Conservation (phyloP, 2,888 invertebrate species). For the Chromoteleia sp. region DNA sequence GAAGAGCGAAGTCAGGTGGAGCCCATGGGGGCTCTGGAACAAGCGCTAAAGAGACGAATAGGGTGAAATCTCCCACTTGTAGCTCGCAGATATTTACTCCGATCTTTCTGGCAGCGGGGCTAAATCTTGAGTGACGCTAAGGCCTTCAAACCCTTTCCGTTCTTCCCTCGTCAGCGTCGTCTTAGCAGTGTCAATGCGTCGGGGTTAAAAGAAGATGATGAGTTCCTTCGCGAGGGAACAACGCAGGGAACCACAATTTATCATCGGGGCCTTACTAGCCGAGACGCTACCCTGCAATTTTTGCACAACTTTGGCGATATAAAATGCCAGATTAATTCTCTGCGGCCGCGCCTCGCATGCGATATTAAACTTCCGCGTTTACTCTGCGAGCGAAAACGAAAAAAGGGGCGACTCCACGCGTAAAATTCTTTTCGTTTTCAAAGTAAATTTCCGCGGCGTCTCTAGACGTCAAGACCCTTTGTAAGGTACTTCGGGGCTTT, state of each 20-base stretch:
- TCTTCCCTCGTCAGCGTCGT: constrained; percentile 38
- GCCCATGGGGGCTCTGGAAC: constrained; percentile 34
- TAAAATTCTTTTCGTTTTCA: constrained; percentile 42
- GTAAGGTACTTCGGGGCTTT: constrained; percentile 67
- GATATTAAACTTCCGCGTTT: constrained; percentile 12
- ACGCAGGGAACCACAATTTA: constrained; percentile 34
- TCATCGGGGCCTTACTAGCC: constrained; percentile 36
- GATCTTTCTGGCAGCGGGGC: constrained; percentile 71
- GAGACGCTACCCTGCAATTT: constrained; percentile 29
- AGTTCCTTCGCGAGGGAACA: constrained; percentile 27
- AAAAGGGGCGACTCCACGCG: constrained; percentile 20
- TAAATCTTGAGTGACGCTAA: constrained; percentile 80
- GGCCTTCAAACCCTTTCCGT: constrained; percentile 67
- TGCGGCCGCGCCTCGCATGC: constrained; percentile 21
- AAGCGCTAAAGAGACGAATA: constrained; percentile 65
- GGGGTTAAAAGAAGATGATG: constrained; percentile 51
- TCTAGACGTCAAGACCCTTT: constrained; percentile 50
- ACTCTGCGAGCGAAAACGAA: constrained; percentile 11
- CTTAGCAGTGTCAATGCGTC: constrained; percentile 36
- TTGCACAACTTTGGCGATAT: constrained; percentile 16
- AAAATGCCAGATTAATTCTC: constrained; percentile 51
- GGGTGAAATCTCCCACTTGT: constrained; percentile 82
- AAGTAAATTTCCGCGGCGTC: constrained; percentile 46
- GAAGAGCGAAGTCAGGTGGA: constrained; percentile 10
- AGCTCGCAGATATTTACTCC: constrained; percentile 53